Percentiles rank a stretch among this genome's conserved stretches.
Conservation (phyloP, 1,140 invertebrate species). For the Magallana gigas region DNA sequence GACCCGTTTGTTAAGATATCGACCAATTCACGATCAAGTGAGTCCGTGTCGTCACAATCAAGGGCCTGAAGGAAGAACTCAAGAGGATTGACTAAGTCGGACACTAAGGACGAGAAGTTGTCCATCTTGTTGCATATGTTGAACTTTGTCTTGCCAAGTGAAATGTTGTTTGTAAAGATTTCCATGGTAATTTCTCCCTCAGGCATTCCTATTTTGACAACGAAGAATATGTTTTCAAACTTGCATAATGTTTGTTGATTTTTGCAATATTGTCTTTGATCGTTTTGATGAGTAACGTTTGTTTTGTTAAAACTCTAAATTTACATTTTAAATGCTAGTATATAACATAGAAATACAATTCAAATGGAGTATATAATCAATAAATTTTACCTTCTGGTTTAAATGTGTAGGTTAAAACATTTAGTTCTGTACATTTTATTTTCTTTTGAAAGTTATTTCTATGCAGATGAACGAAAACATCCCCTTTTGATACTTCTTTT, state of each 20-base stretch:
- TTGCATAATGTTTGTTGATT: too few relatives aligned
- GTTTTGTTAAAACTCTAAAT: too few relatives aligned
- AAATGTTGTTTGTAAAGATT: not conserved
- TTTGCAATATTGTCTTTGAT: too few relatives aligned
- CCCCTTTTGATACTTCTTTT: slow-evolving; percentile 7
- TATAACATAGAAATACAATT: too few relatives aligned
- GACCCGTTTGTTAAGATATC: slow-evolving; percentile 13
- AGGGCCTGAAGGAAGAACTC: slow-evolving; percentile 7
- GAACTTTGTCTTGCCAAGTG: not conserved
- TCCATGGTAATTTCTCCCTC: slow-evolving; percentile 11
- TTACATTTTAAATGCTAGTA: too few relatives aligned
- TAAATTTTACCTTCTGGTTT: not conserved
- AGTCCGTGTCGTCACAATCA: not conserved
- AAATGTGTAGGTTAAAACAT: not conserved
- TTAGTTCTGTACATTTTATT: not conserved
- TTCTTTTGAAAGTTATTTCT: slow-evolving; percentile 10
- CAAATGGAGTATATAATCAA: too few relatives aligned
- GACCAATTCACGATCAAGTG: not conserved
- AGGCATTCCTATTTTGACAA: not conserved
- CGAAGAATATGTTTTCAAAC: too few relatives aligned
- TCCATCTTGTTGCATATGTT: not conserved
- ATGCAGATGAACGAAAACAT: not conserved
- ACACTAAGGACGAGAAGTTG: not conserved
- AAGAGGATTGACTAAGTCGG: not conserved
- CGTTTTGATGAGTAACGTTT: too few relatives aligned